Base-by-base conservation (phyloP, 1,140 invertebrate species). In the Drosophila nannoptera region DNA sequence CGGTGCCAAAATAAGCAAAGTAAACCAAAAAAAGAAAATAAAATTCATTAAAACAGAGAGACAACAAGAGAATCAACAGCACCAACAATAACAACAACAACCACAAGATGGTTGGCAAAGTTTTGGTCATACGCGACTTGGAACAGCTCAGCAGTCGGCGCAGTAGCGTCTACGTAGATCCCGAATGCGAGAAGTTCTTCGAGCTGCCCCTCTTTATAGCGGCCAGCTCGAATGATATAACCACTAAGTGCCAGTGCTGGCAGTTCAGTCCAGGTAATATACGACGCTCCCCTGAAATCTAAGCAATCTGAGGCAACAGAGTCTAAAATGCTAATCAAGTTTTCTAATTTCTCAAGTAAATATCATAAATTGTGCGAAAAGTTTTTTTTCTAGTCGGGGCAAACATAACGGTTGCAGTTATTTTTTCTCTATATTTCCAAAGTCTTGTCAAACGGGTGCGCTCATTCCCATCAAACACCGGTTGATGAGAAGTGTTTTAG, bases 131-230 rank as follows among this genome's bases (percentile, higher is more conserved):
- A 48, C 81, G 82, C 60, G 88, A 89, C 53, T 73, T 88, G 70
- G 88, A 89, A 58, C 80, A 87, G 69, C 87, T 87, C 33, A 88
- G 77, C 55, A 89, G 88, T 69, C 87, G 88, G 22, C 87, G 88
- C 32, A 89, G 87, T 67, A 89, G 88, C 68, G 74, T 88, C 73
- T 89, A 89, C 61, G 87, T 89, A 48, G 87, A 89, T 89, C 88
- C 88, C 61, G 88, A 89, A 69, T 89, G 88, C 55, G 88, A 89
- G 50, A 89, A 89, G 54, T 89, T 89, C 70, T 89, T 89, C 58
- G 88, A 89, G 70, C 68, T 89, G 73, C 88, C 88, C 38, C 74
- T 81, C 7, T 88, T 88, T 55, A 88, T 89, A 38, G 82, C 84
- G 60, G 87, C 78, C 73, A 89, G 88, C 65, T 77, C 88, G 61